These are phyloP conservation scores for Psettodes erumei DNA, from an alignment of 2,113 vertebrate species.

Conservation along the genomic window DNA sequence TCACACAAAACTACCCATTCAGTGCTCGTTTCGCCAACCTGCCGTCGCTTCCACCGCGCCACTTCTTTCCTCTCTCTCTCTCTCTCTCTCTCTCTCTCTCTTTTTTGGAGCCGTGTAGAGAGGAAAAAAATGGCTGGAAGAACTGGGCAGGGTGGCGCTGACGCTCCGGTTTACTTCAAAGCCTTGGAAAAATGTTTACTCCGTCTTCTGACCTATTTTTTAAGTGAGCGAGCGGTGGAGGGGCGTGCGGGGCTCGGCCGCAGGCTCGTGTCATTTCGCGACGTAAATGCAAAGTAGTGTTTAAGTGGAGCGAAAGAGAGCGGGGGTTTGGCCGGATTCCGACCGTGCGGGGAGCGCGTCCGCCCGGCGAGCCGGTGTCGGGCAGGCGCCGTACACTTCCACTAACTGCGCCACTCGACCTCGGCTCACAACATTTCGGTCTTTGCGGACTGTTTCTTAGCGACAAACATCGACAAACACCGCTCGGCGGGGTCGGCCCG, in stretches of 20 bases:
- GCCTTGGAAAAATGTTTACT: slow-evolving; percentile 70
- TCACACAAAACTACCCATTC: slow-evolving; percentile 66
- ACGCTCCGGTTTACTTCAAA: slow-evolving; percentile 74
- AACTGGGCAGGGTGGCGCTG: slow-evolving; percentile 75
- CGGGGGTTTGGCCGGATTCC: slow-evolving; percentile 52
- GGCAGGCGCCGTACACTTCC: slow-evolving; percentile 66
- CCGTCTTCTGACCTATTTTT: slow-evolving; percentile 70
- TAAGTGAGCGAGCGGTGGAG: slow-evolving; percentile 36
- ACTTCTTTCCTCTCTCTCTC: slow-evolving; percentile 43
- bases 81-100: not conserved
- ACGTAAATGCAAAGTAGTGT: slow-evolving; percentile 57
- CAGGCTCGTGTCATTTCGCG: slow-evolving; percentile 61
- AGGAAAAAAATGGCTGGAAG: slow-evolving; percentile 80
- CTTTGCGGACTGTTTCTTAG: slow-evolving; percentile 25
- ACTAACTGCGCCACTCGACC: slow-evolving; percentile 82
- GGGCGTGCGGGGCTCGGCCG: not conserved
- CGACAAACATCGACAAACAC: not conserved
- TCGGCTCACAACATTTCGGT: slow-evolving; percentile 52
- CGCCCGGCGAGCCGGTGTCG: slow-evolving; percentile 66
- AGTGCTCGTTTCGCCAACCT: slow-evolving; percentile 7
- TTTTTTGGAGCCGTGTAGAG: slow-evolving; percentile 33
- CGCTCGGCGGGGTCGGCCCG: not conserved
- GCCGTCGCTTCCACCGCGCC: slow-evolving; percentile 44
- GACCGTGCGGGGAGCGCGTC: slow-evolving; percentile 76
- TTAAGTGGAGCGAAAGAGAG: slow-evolving; percentile 56